Conservation (phyloP, 2,888 invertebrate species). For the Aplocera efformata region DNA sequence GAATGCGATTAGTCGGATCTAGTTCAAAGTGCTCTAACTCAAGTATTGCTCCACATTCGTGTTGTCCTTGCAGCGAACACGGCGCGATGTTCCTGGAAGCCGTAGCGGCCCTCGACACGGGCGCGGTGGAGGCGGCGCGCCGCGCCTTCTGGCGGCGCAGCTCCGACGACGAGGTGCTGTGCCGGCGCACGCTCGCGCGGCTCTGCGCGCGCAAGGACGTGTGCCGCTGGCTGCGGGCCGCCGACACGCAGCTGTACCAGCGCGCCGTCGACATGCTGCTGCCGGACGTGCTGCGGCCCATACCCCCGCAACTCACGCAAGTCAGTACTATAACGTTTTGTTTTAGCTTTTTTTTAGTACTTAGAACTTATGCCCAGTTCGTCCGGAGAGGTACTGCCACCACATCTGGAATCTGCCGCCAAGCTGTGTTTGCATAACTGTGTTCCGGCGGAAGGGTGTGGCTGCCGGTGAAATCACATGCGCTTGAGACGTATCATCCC, state of each 20-base stretch:
- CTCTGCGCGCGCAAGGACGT: conserved; percentile 83
- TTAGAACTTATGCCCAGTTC: too few relatives aligned
- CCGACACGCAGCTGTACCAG: conserved; percentile 97
- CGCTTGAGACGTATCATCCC: too few relatives aligned
- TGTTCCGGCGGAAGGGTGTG: too few relatives aligned
- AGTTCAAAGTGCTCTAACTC: too few relatives aligned
- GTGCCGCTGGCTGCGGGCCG: conserved; percentile 88
- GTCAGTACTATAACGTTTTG: conserved; percentile 80
- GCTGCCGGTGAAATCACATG: too few relatives aligned
- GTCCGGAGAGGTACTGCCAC: too few relatives aligned
- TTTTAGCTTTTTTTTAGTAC: too few relatives aligned
- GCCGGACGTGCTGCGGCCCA: conserved; percentile 96
- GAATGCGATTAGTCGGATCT: too few relatives aligned
- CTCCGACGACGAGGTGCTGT: conserved; percentile 87
- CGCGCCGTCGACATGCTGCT: conserved; percentile 97
- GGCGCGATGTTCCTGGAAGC: conserved; percentile 96
- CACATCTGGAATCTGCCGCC: too few relatives aligned
- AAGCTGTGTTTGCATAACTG: too few relatives aligned
- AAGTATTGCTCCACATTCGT: too few relatives aligned
- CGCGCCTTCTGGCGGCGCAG: conserved; percentile 92
- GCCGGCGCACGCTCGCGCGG: conserved; percentile 93
- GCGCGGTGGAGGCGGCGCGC: conserved; percentile 94
- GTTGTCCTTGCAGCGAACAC: conserved; percentile 91
- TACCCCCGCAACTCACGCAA: conserved; percentile 97
- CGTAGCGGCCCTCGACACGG: conserved; percentile 93